These are phyloP conservation scores for Mallotus villosus DNA, from an alignment of 2,797 vertebrate species.

Conservation along the genomic window DNA sequence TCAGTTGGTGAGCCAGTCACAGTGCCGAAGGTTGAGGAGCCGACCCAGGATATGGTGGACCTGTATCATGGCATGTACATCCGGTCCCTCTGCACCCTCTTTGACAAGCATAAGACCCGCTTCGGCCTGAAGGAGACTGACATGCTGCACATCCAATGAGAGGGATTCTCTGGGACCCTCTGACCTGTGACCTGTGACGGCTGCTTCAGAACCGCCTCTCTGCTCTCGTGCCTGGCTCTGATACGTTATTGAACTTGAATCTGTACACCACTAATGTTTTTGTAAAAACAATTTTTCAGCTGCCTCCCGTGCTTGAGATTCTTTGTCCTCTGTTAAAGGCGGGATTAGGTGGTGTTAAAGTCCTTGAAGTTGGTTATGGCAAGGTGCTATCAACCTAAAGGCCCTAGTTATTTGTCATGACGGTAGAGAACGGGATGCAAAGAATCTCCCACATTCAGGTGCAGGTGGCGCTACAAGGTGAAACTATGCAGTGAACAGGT, in stretches of 20 bases:
- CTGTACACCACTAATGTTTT: slow-evolving; percentile 32
- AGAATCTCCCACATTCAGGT: not conserved
- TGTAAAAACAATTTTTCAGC: slow-evolving; percentile 39
- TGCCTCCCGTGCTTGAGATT: not conserved
- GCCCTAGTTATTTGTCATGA: slow-evolving; percentile 18
- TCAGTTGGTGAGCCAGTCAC: slow-evolving; percentile 96
- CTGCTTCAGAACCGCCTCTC: slow-evolving; percentile 11
- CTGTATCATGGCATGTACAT: slow-evolving; percentile 90
- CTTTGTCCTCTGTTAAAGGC: slow-evolving; percentile 25
- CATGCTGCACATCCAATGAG: slow-evolving; percentile 83
- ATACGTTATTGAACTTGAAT: slow-evolving; percentile 43
- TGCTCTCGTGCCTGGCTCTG: slow-evolving; percentile 38
- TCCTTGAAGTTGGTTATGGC: not conserved
- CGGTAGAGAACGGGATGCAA: slow-evolving; percentile 11
- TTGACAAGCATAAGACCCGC: slow-evolving; percentile 90
- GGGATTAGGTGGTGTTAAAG: slow-evolving; percentile 23
- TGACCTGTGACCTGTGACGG: slow-evolving; percentile 29
- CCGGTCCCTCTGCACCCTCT: slow-evolving; percentile 85
- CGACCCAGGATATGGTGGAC: slow-evolving; percentile 82
- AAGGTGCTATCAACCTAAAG: slow-evolving; percentile 21
- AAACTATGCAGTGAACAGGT: slow-evolving; percentile 25
- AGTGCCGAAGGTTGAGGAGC: slow-evolving; percentile 86
- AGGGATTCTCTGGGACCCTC: slow-evolving; percentile 21
- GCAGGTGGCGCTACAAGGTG: slow-evolving; percentile 43
- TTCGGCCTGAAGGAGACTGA: slow-evolving; percentile 88